Evolutionary conservation across 1,140 invertebrate species (phyloP), one percentile per base, ranked within the genome.

Genomic region (Halesus radiatus): DNA sequence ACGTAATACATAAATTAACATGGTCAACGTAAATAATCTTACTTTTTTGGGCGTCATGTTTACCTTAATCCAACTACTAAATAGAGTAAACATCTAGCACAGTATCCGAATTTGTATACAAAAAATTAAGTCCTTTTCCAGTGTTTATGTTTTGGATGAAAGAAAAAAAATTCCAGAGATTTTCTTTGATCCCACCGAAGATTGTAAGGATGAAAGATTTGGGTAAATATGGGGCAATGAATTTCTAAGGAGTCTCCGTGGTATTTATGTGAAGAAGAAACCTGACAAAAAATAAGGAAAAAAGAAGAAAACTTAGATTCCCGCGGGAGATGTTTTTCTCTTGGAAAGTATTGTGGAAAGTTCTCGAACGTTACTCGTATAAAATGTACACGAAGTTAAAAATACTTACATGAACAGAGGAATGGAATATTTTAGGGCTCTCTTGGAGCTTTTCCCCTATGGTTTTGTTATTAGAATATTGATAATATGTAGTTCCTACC

Each of bases 171-270:
- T 37, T 20, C 66, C 23, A 62, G 50, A 64, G 70, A 45, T 79
- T 80, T 80, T 79, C 70, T 75, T 62, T 74, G 58, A 62, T 3
- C 53, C 60, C 22, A 26, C 32, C 78, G 70, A 54, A 73, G 72
- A 58, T 75, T 58, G 72, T 75, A 58, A 75, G 72, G 53, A 32
- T 75, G 75, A 29, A 76, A 76, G 73, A 76, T 76, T 76, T 80
- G 22, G 73, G 79, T 80, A 80, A 80, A 80, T 80, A 80, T 70
- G 52, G 79, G 29, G 79, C 79, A 70, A 80, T 76, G 79, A 76
- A 76, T 80, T 76, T 70, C 60, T 76, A 68, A 76, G 26, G 72
- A 72, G 52, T 53, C 54, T 68, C 58, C 32, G 45, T 37, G 53
- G 72, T 75, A 75, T 75, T 75, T 75, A 54, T 62, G 56, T 26